phyloP scores from a whole-genome alignment of 2,113 vertebrate species.

The Poicephalus gulielmi region DNA sequence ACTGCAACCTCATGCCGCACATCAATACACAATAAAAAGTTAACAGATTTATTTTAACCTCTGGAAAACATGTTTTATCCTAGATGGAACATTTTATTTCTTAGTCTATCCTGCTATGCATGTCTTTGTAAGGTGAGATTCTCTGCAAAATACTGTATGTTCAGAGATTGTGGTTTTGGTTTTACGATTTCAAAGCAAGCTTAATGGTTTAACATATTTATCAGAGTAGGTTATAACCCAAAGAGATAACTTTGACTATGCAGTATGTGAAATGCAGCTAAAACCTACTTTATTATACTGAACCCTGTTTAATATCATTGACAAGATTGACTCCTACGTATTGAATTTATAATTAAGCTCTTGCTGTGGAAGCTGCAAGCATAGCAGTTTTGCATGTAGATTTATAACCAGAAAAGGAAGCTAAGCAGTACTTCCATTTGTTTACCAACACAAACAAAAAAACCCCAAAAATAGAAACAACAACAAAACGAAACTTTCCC shows the following conservation, averaged over 20 bases:
- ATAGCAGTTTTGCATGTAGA: background rate
- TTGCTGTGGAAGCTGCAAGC: background rate
- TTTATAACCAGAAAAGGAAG: background rate
- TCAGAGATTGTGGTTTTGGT: background rate
- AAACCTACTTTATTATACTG: background rate
- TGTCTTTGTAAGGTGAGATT: background rate
- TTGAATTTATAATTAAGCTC: background rate
- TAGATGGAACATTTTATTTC: background rate
- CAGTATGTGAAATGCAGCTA: background rate
- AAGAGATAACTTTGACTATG: background rate
- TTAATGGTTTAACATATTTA: background rate
- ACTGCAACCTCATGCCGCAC: background rate
- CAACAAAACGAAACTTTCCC: no score
- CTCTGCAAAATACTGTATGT: background rate
- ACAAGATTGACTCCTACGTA: background rate
- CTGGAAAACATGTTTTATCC: background rate
- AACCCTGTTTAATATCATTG: background rate
- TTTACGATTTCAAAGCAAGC: background rate
- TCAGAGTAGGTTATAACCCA: background rate
- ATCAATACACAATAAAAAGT: background rate
- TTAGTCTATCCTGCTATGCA: background rate
- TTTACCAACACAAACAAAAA: background rate
- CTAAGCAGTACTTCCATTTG: background rate
- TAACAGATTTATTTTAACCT: background rate
- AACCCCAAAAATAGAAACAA: no score